Evolutionary conservation across 2,888 invertebrate genomes (phyloP).

Genomic region (Dusona sp.): DNA sequence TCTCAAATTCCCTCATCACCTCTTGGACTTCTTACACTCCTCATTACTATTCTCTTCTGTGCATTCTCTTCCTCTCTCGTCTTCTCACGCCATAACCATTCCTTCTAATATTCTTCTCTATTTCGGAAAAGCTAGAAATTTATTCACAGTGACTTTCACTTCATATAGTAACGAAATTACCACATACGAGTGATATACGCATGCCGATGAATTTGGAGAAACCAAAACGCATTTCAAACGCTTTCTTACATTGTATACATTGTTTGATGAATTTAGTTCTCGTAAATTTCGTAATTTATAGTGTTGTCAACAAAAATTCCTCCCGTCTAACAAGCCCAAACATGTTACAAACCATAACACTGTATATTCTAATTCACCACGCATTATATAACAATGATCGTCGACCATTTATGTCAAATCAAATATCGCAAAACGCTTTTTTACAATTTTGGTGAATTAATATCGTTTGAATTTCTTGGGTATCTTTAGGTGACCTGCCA

Average conservation of each 20-base stretch:
- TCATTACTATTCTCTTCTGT: slow-evolving; percentile 46
- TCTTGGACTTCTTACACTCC: slow-evolving; percentile 50
- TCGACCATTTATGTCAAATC: too few relatives aligned
- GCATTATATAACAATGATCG: not conserved
- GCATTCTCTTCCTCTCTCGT: slow-evolving; percentile 39
- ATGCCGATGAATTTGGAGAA: slow-evolving; percentile 16
- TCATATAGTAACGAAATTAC: slow-evolving; percentile 26
- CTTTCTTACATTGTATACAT: slow-evolving; percentile 1
- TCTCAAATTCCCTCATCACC: slow-evolving; percentile 60
- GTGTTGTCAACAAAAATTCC: not conserved
- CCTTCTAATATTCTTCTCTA: slow-evolving; percentile 25
- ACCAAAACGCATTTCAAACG: not conserved
- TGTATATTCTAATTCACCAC: not conserved
- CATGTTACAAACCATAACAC: not conserved
- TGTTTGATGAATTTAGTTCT: slow-evolving; percentile 15
- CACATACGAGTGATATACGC: not conserved
- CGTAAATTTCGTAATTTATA: not conserved
- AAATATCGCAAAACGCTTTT: too few relatives aligned
- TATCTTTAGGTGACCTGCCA: too few relatives aligned
- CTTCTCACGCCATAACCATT: slow-evolving; percentile 38
- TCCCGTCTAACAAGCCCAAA: not conserved
- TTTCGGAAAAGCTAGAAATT: slow-evolving; percentile 51
- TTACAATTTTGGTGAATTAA: too few relatives aligned
- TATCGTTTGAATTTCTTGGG: too few relatives aligned
- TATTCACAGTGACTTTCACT: slow-evolving; percentile 25